Conservation (phyloP, 2,797 vertebrate species). For the Intellagama lesueurii region DNA sequence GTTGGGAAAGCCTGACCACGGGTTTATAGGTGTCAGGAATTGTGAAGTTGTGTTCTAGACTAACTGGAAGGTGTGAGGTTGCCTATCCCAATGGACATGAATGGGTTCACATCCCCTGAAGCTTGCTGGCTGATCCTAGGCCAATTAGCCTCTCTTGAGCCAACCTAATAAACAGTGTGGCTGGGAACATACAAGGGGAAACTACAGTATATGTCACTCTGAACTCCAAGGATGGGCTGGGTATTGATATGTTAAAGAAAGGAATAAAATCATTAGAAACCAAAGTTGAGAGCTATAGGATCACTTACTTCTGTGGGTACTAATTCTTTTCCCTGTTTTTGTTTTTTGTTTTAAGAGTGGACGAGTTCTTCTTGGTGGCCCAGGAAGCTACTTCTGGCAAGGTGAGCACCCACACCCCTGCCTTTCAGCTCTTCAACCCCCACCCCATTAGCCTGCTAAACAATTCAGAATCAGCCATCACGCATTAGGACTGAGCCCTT, state of each 20-base stretch:
- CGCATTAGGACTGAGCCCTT: not conserved
- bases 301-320: not conserved
- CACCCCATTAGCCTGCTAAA: not conserved
- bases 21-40: not conserved
- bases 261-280: not conserved
- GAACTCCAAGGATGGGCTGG: not conserved
- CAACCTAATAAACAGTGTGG: not conserved
- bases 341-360: slow-evolving; percentile 82
- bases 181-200: not conserved
- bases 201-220: not conserved
- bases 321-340: slow-evolving; percentile 38
- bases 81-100: not conserved
- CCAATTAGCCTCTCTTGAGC: not conserved
- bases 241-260: not conserved
- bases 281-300: not conserved
- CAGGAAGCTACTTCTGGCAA: slow-evolving; percentile 95
- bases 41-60: not conserved
- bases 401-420: slow-evolving; percentile 74
- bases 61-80: not conserved
- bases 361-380: slow-evolving; percentile 90
- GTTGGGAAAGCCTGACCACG: not conserved
- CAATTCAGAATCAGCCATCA: not conserved
- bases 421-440: not conserved
- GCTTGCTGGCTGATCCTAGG: not conserved
- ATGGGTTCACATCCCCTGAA: not conserved